These are phyloP conservation scores for Cotesia chilonis DNA, from an alignment of 1,140 invertebrate species.

Conservation along the genomic window DNA sequence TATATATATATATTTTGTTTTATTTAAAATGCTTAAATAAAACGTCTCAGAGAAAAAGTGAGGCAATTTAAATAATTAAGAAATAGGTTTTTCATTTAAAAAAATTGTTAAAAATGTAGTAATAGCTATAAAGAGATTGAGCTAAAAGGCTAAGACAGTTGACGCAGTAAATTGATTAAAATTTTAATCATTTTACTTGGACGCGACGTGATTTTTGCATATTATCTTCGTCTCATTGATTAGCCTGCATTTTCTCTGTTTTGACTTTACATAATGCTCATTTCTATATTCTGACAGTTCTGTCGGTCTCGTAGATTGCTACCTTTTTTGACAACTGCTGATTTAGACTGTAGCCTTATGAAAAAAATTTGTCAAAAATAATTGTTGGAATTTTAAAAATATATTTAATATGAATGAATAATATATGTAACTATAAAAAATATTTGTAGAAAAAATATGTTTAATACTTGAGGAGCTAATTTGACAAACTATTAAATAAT, in stretches of 20 bases:
- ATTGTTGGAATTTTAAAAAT: no score
- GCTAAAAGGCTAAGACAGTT: constrained; percentile 51
- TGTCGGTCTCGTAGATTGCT: not conserved
- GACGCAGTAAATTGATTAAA: constrained; percentile 56
- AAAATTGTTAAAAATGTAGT: constrained; percentile 29
- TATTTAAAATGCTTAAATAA: not conserved
- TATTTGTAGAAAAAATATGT: no score
- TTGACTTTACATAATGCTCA: constrained; percentile 34
- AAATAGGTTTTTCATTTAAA: constrained; percentile 24
- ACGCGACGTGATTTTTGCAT: constrained; percentile 44
- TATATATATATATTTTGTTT: no score
- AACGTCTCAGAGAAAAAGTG: constrained; percentile 16
- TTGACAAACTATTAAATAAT: no score
- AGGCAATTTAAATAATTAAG: constrained; percentile 31
- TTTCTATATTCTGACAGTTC: not conserved
- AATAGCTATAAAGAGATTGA: constrained; percentile 29
- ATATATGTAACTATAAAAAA: no score
- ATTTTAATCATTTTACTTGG: constrained; percentile 53
- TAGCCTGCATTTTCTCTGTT: constrained; percentile 29
- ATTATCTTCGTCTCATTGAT: constrained; percentile 35
- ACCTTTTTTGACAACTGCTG: not conserved
- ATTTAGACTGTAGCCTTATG: no score
- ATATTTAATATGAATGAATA: no score
- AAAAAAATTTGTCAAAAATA: no score
- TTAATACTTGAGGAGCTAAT: no score